Conservation (phyloP, 2,113 vertebrate species). For the Trogon melanurus region DNA sequence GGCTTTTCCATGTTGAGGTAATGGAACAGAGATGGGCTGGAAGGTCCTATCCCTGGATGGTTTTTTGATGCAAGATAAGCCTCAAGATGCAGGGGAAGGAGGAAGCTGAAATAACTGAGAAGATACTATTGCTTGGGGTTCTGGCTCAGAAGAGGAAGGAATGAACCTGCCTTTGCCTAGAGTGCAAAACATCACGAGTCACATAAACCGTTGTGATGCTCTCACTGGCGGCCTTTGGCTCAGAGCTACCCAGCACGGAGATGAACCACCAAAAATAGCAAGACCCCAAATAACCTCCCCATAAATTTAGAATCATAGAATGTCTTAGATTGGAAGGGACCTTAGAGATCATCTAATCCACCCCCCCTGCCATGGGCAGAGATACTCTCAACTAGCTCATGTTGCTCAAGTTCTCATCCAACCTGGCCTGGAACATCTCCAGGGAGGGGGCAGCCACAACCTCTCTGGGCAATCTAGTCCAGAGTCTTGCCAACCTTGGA, state of each 20-base stretch:
- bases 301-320: neutral
- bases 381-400: too few relatives aligned
- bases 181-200: neutral
- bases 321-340: too few relatives aligned
- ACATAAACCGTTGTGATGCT: fast-evolving
- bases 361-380: too few relatives aligned
- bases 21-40: neutral
- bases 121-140: neutral
- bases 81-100: neutral
- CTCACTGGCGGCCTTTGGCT: neutral
- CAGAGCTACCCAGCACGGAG: neutral
- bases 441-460: too few relatives aligned
- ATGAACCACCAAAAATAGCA: neutral
- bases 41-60: fast-evolving
- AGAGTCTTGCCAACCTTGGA: too few relatives aligned
- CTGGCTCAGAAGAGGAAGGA: neutral
- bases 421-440: too few relatives aligned
- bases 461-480: too few relatives aligned
- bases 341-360: too few relatives aligned
- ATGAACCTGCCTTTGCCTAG: neutral
- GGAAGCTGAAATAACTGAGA: neutral
- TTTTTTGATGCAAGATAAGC: neutral
- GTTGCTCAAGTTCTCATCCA: too few relatives aligned
- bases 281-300: neutral
- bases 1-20: neutral